Conservation (phyloP, 2,113 vertebrate genomes). For the Perccottus glenii region DNA sequence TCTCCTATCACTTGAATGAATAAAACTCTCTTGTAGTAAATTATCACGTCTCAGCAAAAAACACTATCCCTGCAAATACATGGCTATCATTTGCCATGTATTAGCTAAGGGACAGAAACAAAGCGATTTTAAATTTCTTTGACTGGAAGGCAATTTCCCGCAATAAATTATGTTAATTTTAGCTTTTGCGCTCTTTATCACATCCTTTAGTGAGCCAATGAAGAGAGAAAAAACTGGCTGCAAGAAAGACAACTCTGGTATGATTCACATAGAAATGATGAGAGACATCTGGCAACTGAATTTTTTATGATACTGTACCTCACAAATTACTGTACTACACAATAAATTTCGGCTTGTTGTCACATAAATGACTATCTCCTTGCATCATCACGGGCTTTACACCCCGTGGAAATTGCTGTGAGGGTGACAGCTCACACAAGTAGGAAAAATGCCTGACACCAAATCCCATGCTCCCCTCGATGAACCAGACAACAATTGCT, state of each 20-base stretch:
- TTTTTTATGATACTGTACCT: slow-evolving; percentile 31
- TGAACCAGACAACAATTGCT: slow-evolving; percentile 71
- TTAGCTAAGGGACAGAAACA: slow-evolving; percentile 68
- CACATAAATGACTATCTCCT: slow-evolving; percentile 54
- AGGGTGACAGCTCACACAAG: slow-evolving; percentile 58
- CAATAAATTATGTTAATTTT: slow-evolving; percentile 77
- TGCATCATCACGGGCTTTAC: slow-evolving; percentile 65
- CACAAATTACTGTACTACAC: slow-evolving; percentile 52
- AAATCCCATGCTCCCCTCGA: slow-evolving; percentile 70
- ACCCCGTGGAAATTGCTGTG: slow-evolving; percentile 57
- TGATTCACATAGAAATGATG: slow-evolving; percentile 51
- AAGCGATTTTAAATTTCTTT: slow-evolving; percentile 66
- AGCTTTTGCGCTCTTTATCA: slow-evolving; percentile 53
- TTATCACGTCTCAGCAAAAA: slow-evolving; percentile 56
- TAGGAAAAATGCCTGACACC: slow-evolving; percentile 57
- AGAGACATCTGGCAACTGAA: slow-evolving; percentile 44
- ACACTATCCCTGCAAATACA: slow-evolving; percentile 58
- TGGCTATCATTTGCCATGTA: slow-evolving; percentile 62
- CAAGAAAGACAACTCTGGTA: slow-evolving; percentile 52
- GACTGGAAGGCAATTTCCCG: slow-evolving; percentile 70
- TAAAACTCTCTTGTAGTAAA: slow-evolving; percentile 58
- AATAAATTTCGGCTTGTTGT: slow-evolving; percentile 61
- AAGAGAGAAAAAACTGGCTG: slow-evolving; percentile 56
- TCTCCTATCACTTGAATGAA: slow-evolving; percentile 56
- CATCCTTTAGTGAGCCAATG: slow-evolving; percentile 63